A percentile compares a stretch with the other conserved stretches of the same genome.
Evolutionary conservation across 1,140 invertebrate genomes (phyloP).

Genomic region (Heliconius hermathena): DNA sequence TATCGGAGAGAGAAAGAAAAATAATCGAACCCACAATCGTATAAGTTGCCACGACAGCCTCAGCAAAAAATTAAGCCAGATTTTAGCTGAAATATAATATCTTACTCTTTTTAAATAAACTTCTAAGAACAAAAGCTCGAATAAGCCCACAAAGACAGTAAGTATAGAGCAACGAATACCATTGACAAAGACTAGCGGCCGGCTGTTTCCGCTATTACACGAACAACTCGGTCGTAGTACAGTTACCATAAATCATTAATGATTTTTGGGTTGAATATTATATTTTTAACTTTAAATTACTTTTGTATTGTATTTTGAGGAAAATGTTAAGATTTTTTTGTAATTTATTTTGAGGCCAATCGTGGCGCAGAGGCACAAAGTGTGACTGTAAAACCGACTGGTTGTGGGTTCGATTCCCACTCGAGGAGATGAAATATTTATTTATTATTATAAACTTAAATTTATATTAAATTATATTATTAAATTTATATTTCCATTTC

Average conservation of each 20-base stretch:
- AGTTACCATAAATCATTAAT: background rate
- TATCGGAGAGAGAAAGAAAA: too few relatives aligned
- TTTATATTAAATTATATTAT: too few relatives aligned
- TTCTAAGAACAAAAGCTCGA: slow-evolving; percentile 4
- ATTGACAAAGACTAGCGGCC: slow-evolving; percentile 6
- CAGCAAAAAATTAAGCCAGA: background rate
- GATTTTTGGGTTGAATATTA: background rate
- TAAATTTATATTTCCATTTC: too few relatives aligned
- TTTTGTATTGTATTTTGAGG: background rate
- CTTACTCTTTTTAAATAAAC: background rate
- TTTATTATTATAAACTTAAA: too few relatives aligned
- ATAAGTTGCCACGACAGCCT: too few relatives aligned
- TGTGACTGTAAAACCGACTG: too few relatives aligned
- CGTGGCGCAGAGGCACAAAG: too few relatives aligned
- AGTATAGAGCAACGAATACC: background rate
- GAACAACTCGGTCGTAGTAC: background rate
- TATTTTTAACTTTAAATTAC: background rate
- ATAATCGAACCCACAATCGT: too few relatives aligned
- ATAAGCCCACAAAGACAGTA: slow-evolving; percentile 2
- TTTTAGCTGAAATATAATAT: background rate
- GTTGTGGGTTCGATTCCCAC: too few relatives aligned
- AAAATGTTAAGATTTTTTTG: background rate
- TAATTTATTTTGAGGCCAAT: background rate
- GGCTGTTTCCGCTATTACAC: slow-evolving; percentile 10
- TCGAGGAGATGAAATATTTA: too few relatives aligned